Base-by-base conservation (phyloP, 2,888 invertebrate species). In the Scotopteryx bipunctaria region DNA sequence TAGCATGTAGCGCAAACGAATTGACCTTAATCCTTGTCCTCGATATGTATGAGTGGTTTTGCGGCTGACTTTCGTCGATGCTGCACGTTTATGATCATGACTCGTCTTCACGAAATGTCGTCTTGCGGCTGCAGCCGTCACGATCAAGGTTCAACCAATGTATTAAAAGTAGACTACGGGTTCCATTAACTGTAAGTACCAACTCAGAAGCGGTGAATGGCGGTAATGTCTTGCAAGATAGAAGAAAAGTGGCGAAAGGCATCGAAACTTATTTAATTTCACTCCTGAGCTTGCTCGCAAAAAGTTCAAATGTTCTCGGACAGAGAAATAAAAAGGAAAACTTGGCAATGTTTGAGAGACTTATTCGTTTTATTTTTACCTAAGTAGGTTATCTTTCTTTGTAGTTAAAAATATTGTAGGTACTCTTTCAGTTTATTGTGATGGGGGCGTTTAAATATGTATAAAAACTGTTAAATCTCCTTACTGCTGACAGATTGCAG, bases 101-200 rank as follows among this genome's bases (percentile, higher is more conserved):
- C 42, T 55, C 55, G 66, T 67, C 61, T 61, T 60, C 54, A 63
- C 61, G 60, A 66, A 64, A 69, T 63, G 59, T 56, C 55, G 58
- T 55, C 58, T 69, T 71, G 71, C 57, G 69, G 68, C 64, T 63
- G 55, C 36, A 50, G 33, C 46, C 57, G 66, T 65, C 68, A 64
- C 63, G 64, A 66, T 54, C 25, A 37, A 38, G 31, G 27, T 29
- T 36, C 32, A 31, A 31, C 37, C 19, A 36, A 43, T 42, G 41
- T 36, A 41, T 45, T 36, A 23, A 41, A 42, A 37, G 46, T 36
- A 46, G 36, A 33, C 16, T 38, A 40, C 23, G 21, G 17, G 17
- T 36, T 31, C 25, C 43, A 25, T 27, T 44, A 38, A 21, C 33
- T 8, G 19, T 43, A 14, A 27, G n/a, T 32, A 38, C 8, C 5